Percentiles rank a stretch among this genome's conserved stretches.
Evolutionary conservation across 2,113 vertebrate species (phyloP).

Genomic region (Stictonetta naevosa): DNA sequence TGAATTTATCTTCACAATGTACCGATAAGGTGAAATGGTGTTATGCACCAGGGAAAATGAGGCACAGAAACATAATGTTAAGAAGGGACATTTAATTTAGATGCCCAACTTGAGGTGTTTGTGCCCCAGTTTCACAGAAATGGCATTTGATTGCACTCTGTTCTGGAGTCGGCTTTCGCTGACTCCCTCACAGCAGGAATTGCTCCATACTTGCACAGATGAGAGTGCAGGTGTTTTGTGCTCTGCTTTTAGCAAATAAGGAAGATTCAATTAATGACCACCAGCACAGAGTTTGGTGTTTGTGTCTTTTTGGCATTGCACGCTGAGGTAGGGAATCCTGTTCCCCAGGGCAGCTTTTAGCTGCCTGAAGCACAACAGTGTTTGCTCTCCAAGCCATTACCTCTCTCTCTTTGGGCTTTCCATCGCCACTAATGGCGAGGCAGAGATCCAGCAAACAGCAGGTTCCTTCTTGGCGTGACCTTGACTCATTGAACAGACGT

Average conservation of each 20-base stretch:
- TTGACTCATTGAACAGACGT: not conserved
- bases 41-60: not conserved
- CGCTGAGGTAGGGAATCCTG: not conserved
- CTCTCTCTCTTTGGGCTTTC: not conserved
- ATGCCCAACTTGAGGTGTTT: not conserved
- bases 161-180: not conserved
- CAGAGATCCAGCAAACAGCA: not conserved
- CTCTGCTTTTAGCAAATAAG: not conserved
- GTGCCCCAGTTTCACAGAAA: not conserved
- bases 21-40: not conserved
- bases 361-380: not conserved
- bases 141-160: not conserved
- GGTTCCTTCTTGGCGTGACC: not conserved
- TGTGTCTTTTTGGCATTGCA: not conserved
- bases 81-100: conserved; percentile 6
- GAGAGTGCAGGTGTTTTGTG: not conserved
- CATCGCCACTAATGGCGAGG: not conserved
- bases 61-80: not conserved
- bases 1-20: conserved; percentile 19
- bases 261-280: conserved; percentile 19
- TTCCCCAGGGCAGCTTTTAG: not conserved
- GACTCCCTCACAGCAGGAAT: not conserved
- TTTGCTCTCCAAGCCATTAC: not conserved
- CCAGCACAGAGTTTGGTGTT: not conserved
- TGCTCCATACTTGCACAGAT: not conserved